Conservation (phyloP, 2,113 vertebrate species). For the Trematomus loennbergii region DNA sequence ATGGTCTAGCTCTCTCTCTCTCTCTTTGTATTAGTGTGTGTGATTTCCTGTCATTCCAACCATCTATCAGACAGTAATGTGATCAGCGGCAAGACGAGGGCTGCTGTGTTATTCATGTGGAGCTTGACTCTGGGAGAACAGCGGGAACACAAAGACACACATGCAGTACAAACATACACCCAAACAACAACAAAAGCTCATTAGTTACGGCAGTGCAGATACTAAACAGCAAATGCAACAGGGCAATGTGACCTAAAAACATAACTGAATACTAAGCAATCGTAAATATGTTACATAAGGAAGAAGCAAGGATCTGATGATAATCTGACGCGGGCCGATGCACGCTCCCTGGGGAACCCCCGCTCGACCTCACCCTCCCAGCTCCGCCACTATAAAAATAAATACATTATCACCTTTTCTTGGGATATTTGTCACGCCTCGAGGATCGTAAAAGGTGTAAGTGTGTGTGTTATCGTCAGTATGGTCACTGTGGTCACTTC, state of each 20-base stretch:
- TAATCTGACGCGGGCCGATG: neutral
- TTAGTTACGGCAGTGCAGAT: slow-evolving; percentile 57
- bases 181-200: slow-evolving; percentile 45
- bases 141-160: slow-evolving; percentile 14
- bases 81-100: slow-evolving; percentile 46
- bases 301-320: neutral
- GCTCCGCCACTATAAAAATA: slow-evolving; percentile 11
- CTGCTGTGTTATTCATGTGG: slow-evolving; percentile 66
- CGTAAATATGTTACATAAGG: too few species aligned
- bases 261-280: slow-evolving; percentile 64
- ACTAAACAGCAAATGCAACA: slow-evolving; percentile 55
- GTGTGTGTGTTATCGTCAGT: slow-evolving; percentile 1
- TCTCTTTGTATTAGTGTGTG: neutral
- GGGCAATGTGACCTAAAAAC: slow-evolving; percentile 74
- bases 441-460: neutral
- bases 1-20: neutral
- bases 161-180: neutral
- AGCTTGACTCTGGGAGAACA: slow-evolving; percentile 55
- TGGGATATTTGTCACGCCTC: slow-evolving; percentile 4
- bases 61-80: slow-evolving; percentile 64
- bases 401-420: slow-evolving; percentile 39
- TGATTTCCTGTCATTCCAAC: slow-evolving; percentile 30
- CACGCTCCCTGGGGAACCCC: neutral
- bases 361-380: neutral
- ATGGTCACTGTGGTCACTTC: slow-evolving; percentile 36